Percentiles rank a stretch among this genome's conserved stretches.
Conservation (phyloP, 2,888 invertebrate species). For the Phania funesta region DNA sequence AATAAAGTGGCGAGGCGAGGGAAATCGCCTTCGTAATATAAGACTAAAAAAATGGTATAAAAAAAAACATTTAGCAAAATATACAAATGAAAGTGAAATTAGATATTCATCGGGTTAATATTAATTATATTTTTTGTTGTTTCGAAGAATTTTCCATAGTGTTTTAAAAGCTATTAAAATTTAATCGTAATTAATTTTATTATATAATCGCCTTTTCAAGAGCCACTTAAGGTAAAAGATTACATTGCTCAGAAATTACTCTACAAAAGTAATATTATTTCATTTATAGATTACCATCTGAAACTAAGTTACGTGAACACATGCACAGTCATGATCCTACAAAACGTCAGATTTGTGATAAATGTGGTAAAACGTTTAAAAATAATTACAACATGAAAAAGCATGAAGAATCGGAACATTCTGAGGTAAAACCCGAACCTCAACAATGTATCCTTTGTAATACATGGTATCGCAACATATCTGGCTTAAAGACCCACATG, state of each 20-base stretch:
- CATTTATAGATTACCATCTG: slow-evolving; percentile 73
- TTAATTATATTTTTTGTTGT: too few relatives aligned
- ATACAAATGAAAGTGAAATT: too few relatives aligned
- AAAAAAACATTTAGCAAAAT: too few relatives aligned
- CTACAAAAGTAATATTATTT: slow-evolving; percentile 23
- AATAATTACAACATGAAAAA: slow-evolving; percentile 75
- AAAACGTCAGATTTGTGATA: slow-evolving; percentile 75
- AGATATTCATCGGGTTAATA: too few relatives aligned
- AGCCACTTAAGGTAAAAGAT: slow-evolving; percentile 65
- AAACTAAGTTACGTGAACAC: slow-evolving; percentile 74
- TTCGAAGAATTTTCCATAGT: too few relatives aligned
- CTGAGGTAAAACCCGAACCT: slow-evolving; percentile 75
- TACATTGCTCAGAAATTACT: background rate
- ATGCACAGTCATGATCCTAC: slow-evolving; percentile 75
- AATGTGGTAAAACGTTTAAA: slow-evolving; percentile 75
- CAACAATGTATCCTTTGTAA: slow-evolving; percentile 78
- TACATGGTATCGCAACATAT: slow-evolving; percentile 76
- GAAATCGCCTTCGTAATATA: too few relatives aligned
- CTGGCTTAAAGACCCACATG: slow-evolving; percentile 77
- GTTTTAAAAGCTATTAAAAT: too few relatives aligned
- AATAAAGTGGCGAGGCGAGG: too few relatives aligned
- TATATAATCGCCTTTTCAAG: background rate
- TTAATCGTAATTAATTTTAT: background rate
- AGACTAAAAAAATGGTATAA: too few relatives aligned
- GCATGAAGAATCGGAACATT: slow-evolving; percentile 77